A percentile compares a stretch with the other conserved stretches of the same genome.
These are phyloP conservation scores for Spea bombifrons DNA, from an alignment of 2,113 vertebrate genomes.

Conservation along the genomic window DNA sequence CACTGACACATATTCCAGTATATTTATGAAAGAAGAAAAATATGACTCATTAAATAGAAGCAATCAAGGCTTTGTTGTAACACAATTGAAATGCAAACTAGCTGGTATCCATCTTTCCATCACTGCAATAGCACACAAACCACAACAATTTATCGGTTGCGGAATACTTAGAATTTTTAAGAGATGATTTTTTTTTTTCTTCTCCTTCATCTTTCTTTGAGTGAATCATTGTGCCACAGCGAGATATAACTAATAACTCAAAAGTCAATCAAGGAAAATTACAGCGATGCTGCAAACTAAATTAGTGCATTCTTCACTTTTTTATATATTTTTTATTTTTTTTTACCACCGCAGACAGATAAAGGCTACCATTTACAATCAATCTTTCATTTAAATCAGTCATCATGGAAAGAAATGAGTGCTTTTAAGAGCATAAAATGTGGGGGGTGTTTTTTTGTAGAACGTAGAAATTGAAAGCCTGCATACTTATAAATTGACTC, in stretches of 20 bases:
- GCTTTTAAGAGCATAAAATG: background rate
- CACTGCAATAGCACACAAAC: background rate
- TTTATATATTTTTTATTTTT: background rate
- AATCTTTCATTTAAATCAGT: slow-evolving; percentile 39
- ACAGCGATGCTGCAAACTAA: slow-evolving; percentile 16
- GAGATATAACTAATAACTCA: slow-evolving; percentile 29
- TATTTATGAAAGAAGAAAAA: slow-evolving; percentile 21
- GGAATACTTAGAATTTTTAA: slow-evolving; percentile 15
- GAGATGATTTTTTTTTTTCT: background rate
- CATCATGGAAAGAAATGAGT: background rate
- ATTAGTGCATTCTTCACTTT: slow-evolving; percentile 29
- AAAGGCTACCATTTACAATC: slow-evolving; percentile 24
- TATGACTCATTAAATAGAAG: slow-evolving; percentile 10
- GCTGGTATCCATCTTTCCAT: slow-evolving; percentile 9
- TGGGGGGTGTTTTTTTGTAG: background rate
- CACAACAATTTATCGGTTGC: slow-evolving; percentile 12
- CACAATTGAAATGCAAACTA: slow-evolving; percentile 26
- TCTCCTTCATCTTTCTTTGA: slow-evolving; percentile 4
- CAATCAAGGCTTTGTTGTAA: slow-evolving; percentile 23
- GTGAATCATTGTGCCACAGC: slow-evolving; percentile 32
- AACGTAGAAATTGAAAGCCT: background rate
- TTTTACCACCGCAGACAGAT: background rate
- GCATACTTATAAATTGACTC: background rate
- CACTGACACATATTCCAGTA: slow-evolving; percentile 1
- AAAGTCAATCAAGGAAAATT: slow-evolving; percentile 37